phyloP scores from a whole-genome alignment of 2,797 vertebrate genomes.

The Arremon brunneinucha region DNA sequence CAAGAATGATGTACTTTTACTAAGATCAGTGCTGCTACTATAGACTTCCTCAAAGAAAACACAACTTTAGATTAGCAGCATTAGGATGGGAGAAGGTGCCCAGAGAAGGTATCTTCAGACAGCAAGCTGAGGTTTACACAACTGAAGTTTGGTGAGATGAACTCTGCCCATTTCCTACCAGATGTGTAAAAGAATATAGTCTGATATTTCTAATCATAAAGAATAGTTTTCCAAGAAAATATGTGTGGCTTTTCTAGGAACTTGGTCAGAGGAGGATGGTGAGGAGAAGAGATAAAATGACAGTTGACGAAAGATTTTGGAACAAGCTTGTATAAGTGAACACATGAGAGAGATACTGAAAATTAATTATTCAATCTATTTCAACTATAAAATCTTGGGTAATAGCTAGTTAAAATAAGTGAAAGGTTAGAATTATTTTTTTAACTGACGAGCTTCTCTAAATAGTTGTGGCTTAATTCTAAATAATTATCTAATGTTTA shows the following conservation, averaged over 20 bases:
- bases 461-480: neutral
- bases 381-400: neutral
- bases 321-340: neutral
- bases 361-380: neutral
- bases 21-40: neutral
- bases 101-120: neutral
- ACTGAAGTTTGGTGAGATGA: neutral
- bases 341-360: neutral
- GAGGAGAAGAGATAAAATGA: neutral
- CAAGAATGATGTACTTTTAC: neutral
- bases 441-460: neutral
- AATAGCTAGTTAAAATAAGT: neutral
- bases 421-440: neutral
- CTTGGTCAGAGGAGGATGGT: neutral
- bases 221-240: neutral
- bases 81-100: neutral
- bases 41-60: neutral
- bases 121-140: neutral
- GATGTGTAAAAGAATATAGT: neutral
- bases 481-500: neutral
- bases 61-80: neutral
- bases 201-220: neutral
- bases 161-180: neutral
- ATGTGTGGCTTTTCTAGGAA: neutral
- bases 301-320: neutral